These are phyloP conservation scores for Damaliscus lunatus DNA, from an alignment of 2,113 vertebrate species.

Conservation along the genomic window DNA sequence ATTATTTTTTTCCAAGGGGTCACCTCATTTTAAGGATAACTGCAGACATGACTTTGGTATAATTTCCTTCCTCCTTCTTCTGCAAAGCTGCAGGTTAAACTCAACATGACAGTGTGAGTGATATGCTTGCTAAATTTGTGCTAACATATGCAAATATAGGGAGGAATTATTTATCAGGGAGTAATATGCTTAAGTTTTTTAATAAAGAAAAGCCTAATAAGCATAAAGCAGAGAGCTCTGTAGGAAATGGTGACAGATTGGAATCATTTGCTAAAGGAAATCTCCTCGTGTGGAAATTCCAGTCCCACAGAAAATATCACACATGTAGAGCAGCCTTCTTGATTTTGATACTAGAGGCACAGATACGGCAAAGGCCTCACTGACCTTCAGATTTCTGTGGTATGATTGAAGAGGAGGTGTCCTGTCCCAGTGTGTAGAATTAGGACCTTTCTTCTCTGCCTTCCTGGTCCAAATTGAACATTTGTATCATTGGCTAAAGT, in stretches of 20 bases:
- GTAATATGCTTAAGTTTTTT: not conserved
- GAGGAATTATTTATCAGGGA: constrained; percentile 48
- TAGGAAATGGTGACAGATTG: not conserved
- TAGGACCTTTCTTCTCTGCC: not conserved
- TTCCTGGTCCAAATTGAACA: not conserved
- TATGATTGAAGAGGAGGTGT: not conserved
- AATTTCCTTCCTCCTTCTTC: constrained; percentile 14
- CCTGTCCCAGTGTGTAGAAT: not conserved
- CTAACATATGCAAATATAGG: constrained; percentile 38
- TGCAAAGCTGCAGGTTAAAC: not conserved
- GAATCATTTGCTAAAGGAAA: not conserved
- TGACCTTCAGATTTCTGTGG: not conserved
- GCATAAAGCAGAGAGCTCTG: not conserved
- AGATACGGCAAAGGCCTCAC: not conserved
- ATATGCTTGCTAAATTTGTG: constrained; percentile 20
- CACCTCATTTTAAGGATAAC: not conserved
- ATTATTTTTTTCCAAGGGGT: not conserved
- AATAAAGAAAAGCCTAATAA: constrained; percentile 17
- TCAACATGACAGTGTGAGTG: not conserved
- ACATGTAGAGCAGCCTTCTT: not conserved
- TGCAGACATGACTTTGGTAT: not conserved
- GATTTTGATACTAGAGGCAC: not conserved
- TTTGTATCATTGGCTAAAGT: not conserved
- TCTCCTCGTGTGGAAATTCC: not conserved
- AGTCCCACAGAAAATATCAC: not conserved